Conservation (phyloP, 2,888 invertebrate species). For the Elysia crispata region DNA sequence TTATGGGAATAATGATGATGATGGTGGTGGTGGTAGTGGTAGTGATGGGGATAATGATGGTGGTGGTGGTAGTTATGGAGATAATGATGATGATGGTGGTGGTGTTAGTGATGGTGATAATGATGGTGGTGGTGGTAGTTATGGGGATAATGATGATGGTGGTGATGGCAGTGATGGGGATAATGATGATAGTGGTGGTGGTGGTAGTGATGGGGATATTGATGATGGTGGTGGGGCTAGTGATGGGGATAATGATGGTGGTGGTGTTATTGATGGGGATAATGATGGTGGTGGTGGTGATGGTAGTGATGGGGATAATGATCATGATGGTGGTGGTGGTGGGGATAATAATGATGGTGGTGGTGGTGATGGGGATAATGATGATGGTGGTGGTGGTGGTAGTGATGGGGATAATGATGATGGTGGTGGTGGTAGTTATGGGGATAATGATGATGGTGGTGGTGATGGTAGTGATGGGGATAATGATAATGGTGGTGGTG, state of each 20-base stretch:
- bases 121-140: no score
- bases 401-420: conserved; percentile 11
- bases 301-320: conserved; percentile 31
- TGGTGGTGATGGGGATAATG: conserved; percentile 31
- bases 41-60: no score
- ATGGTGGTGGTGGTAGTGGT: no score
- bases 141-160: no score
- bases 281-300: neutral
- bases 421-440: conserved; percentile 7
- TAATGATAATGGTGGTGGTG: conserved; percentile 27
- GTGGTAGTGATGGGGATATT: no score
- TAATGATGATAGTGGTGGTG: neutral
- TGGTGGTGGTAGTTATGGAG: no score
- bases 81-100: no score
- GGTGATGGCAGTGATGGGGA: neutral
- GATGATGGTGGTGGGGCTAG: neutral
- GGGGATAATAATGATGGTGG: conserved; percentile 6
- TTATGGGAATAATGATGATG: no score
- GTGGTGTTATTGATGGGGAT: neutral
- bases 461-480: conserved; percentile 21
- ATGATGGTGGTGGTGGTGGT: conserved; percentile 16
- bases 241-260: neutral
- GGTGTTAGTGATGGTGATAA: no score
- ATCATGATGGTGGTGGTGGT: conserved; percentile 31
- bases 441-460: conserved; percentile 26